Evolutionary conservation across 2,888 invertebrate genomes (phyloP), one percentile per base, ranked within the genome.

Genomic region (Toxonevra muliebris): DNA sequence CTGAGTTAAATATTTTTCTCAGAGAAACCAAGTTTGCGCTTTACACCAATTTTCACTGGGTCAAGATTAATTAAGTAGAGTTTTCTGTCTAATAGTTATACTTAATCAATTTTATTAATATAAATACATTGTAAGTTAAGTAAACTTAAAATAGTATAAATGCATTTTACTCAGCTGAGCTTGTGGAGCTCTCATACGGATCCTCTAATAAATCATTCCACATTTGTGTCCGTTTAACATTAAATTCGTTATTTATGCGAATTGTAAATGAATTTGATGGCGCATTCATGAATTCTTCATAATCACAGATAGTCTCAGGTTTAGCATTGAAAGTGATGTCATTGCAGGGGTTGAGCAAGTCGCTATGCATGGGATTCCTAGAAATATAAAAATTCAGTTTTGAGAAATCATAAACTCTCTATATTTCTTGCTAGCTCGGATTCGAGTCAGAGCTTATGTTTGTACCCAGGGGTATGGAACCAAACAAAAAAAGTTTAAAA

Each of bases 221-320:
- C 15, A 85, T 68, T 7, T 69, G 68, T 11, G 78, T 77, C 55
- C 76, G 78, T 1, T 65, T 15, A 1, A 76, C 60, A 60, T 78
- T 79, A 59, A 77, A 82, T 15, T 63, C 61, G 64, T 79, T 77
- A 11, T 74, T 75, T 13, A 74, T 75, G 64, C 73, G 67, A n/a
- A 80, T 64, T 53, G 69, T 59, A 19, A 77, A 78, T 4, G 68
- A 57, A 42, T 50, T n/a, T 9, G 15, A 11, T 11, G 42, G 52
- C 7, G 66, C 63, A 69, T 83, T 83, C 55, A 66, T 69, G 53
- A 82, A 80, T 59, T 80, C 77, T 20, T 79, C 78, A 73, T 83
- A 82, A 66, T 84, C 83, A 70, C 85, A 85, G 50, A 79, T 77
- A 12, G 73, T 73, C 3, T 74, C 72, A n/a, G 60, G 61, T 0